phyloP scores from a whole-genome alignment of 2,888 invertebrate species.

The Chrysomela aeneicollis region DNA sequence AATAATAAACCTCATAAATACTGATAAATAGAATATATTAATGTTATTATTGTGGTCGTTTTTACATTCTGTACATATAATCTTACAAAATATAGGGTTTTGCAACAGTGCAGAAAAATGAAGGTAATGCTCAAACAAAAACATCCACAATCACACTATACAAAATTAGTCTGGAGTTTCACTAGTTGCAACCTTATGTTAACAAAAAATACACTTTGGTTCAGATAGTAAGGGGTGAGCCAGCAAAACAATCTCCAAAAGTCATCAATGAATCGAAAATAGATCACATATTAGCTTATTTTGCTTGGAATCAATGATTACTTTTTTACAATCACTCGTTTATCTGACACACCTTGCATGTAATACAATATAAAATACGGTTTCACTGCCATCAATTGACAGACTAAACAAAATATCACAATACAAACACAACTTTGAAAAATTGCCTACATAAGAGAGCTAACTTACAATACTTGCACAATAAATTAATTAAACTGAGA shows the following conservation, averaged over 20 bases:
- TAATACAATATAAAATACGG: constrained; percentile 56
- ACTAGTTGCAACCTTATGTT: constrained; percentile 40
- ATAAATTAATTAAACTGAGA: constrained; percentile 44
- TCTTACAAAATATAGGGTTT: constrained; percentile 42
- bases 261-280: too few relatives aligned
- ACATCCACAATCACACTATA: constrained; percentile 41
- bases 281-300: too few relatives aligned
- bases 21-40: constrained; percentile 49
- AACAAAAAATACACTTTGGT: constrained; percentile 53
- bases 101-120: constrained; percentile 35
- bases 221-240: constrained; percentile 41
- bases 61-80: constrained; percentile 50
- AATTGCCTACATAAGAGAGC: constrained; percentile 44
- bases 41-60: constrained; percentile 50
- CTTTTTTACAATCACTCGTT: neutral
- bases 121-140: constrained; percentile 28
- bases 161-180: constrained; percentile 33
- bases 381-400: constrained; percentile 35
- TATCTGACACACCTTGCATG: constrained; percentile 26
- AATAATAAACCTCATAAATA: too few relatives aligned
- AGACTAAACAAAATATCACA: constrained; percentile 47
- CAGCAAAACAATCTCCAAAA: neutral
- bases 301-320: too few relatives aligned
- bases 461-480: constrained; percentile 43
- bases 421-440: constrained; percentile 37